Evolutionary conservation across 2,797 vertebrate genomes (phyloP).

Genomic region (Sebastes matsubarae): DNA sequence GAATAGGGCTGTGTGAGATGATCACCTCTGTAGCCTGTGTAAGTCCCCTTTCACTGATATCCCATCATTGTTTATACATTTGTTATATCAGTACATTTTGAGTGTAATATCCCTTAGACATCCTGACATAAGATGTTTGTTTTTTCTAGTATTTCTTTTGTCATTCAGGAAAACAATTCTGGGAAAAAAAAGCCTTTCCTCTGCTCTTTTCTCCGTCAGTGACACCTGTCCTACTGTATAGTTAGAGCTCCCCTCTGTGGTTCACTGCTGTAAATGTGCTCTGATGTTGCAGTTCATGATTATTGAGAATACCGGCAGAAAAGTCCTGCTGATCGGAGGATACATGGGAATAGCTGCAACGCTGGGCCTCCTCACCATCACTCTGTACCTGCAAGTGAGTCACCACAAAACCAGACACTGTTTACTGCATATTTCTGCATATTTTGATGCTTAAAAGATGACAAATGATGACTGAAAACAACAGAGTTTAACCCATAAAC

Average conservation of each 20-base stretch:
- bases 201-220: not conserved
- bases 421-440: not conserved
- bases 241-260: constrained; percentile 50
- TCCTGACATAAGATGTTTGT: not conserved
- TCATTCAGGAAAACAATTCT: not conserved
- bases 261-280: constrained; percentile 6
- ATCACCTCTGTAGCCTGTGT: constrained; percentile 78
- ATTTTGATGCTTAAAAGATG: not conserved
- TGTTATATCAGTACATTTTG: not conserved
- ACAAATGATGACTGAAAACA: not conserved
- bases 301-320: constrained; percentile 77
- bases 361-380: constrained; percentile 68
- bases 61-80: not conserved
- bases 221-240: not conserved
- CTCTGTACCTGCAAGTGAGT: constrained; percentile 72
- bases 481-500: not conserved
- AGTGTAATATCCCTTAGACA: not conserved
- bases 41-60: constrained; percentile 53
- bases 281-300: constrained; percentile 78
- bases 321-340: constrained; percentile 65
- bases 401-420: not conserved
- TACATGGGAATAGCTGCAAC: constrained; percentile 63
- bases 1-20: constrained; percentile 81
- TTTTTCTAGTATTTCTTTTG: not conserved
- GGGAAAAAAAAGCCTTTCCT: not conserved